Percentiles rank a stretch among this genome's conserved stretches.
phyloP scores from a whole-genome alignment of 2,888 invertebrate species.

The Philonicus albiceps region DNA sequence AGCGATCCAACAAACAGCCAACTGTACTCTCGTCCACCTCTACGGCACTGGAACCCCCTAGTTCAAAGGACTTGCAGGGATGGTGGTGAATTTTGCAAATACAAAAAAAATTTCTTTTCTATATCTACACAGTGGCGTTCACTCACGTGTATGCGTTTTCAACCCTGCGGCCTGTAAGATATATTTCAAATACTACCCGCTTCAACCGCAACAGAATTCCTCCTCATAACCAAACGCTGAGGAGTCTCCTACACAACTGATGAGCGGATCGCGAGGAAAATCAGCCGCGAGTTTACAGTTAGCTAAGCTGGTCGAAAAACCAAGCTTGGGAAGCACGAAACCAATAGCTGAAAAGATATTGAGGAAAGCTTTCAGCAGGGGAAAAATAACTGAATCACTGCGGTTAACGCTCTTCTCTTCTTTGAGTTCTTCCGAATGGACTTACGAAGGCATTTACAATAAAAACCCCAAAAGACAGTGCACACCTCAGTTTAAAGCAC shows the following conservation, averaged over 20 bases:
- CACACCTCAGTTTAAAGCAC: not conserved
- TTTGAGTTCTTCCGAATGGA: not conserved
- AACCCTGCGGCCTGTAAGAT: not conserved
- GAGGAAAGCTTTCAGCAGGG: not conserved
- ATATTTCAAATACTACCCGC: not conserved
- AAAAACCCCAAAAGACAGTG: not conserved
- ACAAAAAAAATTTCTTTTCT: not conserved
- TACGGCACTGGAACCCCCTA: not conserved
- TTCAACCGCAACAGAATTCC: not conserved
- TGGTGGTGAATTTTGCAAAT: not conserved
- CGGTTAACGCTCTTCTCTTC: not conserved
- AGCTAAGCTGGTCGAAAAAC: not conserved
- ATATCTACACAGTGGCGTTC: not conserved
- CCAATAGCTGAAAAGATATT: not conserved
- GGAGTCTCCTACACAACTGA: not conserved
- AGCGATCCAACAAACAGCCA: not conserved
- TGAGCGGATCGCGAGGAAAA: not conserved
- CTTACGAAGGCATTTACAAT: not conserved
- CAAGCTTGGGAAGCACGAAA: not conserved
- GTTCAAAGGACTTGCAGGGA: not conserved
- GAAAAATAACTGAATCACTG: not conserved
- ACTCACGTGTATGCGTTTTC: not conserved
- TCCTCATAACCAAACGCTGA: not conserved
- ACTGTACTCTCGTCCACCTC: not conserved
- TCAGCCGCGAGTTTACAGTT: not conserved